These are phyloP conservation scores for Scomber japonicus DNA, from an alignment of 2,113 vertebrate species.

Conservation along the genomic window DNA sequence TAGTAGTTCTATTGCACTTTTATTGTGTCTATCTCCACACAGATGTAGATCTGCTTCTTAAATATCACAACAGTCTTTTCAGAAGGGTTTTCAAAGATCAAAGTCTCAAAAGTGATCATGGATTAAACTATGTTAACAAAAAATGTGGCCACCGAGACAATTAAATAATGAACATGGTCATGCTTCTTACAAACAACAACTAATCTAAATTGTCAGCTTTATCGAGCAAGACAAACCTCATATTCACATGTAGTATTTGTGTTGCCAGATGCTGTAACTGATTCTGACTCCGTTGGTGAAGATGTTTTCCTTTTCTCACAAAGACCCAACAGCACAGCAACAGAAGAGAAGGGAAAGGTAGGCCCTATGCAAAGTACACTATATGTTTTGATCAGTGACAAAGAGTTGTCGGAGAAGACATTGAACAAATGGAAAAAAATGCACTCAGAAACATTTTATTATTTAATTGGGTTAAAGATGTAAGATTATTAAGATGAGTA, in stretches of 20 bases:
- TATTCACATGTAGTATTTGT: not conserved
- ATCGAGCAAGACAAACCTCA: not conserved
- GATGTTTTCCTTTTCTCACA: conserved; percentile 70
- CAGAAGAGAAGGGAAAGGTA: conserved; percentile 60
- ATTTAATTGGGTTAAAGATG: too few species aligned
- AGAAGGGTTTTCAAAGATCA: too few species aligned
- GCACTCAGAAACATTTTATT: too few species aligned
- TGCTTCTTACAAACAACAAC: not conserved
- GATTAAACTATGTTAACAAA: too few species aligned
- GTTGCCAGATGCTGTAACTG: conserved; percentile 36
- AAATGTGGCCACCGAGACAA: not conserved
- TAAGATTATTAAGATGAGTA: not conserved
- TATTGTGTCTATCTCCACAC: too few species aligned
- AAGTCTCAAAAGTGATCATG: too few species aligned
- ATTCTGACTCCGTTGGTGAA: not conserved
- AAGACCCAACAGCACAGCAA: not conserved
- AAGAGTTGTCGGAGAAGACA: not conserved
- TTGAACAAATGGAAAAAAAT: not conserved
- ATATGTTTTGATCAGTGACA: not conserved
- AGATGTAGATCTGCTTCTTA: too few species aligned
- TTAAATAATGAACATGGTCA: not conserved
- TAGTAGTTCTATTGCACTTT: not conserved
- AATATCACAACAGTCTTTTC: too few species aligned
- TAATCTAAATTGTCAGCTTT: not conserved
- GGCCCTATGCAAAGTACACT: not conserved